These are phyloP conservation scores for Lagorchestes hirsutus DNA, from an alignment of 2,797 vertebrate genomes.

Conservation along the genomic window DNA sequence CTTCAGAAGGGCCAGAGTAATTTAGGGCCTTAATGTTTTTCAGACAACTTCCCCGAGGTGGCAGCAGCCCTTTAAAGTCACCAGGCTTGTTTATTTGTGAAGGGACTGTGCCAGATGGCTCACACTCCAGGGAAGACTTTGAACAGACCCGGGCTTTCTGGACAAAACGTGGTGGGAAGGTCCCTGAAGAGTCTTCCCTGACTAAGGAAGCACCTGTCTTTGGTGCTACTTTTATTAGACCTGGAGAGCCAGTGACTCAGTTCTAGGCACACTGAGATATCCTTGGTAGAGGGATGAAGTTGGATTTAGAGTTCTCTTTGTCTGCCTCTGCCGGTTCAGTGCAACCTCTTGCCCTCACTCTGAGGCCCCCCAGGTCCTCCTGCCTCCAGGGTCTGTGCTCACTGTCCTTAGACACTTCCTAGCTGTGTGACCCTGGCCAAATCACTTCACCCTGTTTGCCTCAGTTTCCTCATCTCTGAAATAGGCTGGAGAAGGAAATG, in stretches of 20 bases:
- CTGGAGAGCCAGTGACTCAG: neutral
- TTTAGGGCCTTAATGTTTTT: slow-evolving; percentile 57
- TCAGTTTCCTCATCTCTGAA: neutral
- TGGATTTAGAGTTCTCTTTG: neutral
- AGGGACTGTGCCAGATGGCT: slow-evolving; percentile 73
- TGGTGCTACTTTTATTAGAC: neutral
- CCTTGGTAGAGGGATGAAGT: neutral
- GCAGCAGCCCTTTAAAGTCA: slow-evolving; percentile 64
- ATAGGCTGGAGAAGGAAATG: neutral
- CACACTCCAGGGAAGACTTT: neutral
- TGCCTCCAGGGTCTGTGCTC: too few species aligned
- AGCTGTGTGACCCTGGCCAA: neutral
- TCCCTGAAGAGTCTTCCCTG: too few species aligned
- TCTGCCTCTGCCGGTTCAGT: neutral
- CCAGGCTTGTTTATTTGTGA: slow-evolving; percentile 74
- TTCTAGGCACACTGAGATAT: neutral
- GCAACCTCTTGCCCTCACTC: neutral
- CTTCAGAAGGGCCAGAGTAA: slow-evolving; percentile 50
- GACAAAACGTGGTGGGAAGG: neutral
- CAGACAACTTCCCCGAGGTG: slow-evolving; percentile 74
- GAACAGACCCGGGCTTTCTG: neutral
- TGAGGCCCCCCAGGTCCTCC: neutral
- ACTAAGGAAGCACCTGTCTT: neutral
- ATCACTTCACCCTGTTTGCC: neutral
- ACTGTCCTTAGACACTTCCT: neutral